These are phyloP conservation scores for Philhelius pedissequus DNA, from an alignment of 2,888 invertebrate species.

Conservation along the genomic window DNA sequence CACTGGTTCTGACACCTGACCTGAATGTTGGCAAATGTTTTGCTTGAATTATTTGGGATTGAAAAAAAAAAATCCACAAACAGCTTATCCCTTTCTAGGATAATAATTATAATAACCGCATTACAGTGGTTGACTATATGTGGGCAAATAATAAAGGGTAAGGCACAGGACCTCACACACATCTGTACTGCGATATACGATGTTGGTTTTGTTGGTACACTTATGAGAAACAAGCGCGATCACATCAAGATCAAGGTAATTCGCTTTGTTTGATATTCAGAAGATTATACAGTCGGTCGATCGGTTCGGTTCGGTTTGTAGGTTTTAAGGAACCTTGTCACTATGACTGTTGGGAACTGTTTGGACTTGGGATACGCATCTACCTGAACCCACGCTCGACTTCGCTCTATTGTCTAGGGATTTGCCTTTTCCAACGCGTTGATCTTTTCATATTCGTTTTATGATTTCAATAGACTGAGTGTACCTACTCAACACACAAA, in stretches of 20 bases:
- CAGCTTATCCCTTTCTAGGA: conserved; percentile 61
- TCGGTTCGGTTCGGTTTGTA: too few relatives aligned
- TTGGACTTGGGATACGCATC: neutral
- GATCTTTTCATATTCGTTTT: conserved; percentile 37
- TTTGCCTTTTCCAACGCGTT: conserved; percentile 44
- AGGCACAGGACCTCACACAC: conserved; percentile 55
- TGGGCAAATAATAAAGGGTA: conserved; percentile 54
- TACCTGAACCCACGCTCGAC: conserved; percentile 63
- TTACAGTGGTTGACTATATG: conserved; percentile 7
- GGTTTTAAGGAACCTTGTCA: conserved; percentile 33
- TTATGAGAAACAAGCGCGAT: conserved; percentile 21
- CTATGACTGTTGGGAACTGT: neutral
- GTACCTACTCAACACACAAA: rapidly evolving
- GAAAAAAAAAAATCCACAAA: neutral
- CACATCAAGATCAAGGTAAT: conserved; percentile 62
- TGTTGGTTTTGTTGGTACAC: neutral
- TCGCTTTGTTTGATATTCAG: conserved; percentile 52
- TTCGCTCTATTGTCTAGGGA: conserved; percentile 61
- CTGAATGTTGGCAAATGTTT: conserved; percentile 50
- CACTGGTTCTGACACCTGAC: conserved; percentile 68
- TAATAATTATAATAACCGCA: conserved; percentile 49
- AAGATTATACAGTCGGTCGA: conserved; percentile 3
- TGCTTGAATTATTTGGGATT: neutral
- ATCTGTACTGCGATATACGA: neutral
- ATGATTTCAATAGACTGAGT: neutral